A percentile compares a stretch with the other conserved stretches of the same genome.
Evolutionary conservation across 1,140 invertebrate genomes (phyloP).

Genomic region (Tribolium madens): DNA sequence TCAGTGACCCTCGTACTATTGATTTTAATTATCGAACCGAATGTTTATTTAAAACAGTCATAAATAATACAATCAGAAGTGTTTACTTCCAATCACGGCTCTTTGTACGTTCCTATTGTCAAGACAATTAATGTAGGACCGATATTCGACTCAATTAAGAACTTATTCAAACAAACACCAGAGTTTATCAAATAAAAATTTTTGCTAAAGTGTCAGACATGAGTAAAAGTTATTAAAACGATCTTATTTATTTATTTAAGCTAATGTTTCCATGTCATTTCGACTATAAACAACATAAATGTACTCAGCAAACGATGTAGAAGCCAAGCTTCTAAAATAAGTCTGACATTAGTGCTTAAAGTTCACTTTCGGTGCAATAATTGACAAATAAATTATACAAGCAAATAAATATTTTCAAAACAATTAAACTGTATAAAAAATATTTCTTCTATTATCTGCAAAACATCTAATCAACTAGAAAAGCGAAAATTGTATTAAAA

Average conservation of each 20-base stretch:
- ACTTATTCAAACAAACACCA: background rate
- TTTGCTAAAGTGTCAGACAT: background rate
- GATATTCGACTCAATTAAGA: background rate
- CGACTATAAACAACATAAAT: background rate
- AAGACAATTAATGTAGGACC: constrained; percentile 4
- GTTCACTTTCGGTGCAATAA: background rate
- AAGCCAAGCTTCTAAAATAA: background rate
- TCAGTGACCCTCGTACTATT: constrained; percentile 44
- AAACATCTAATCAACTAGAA: too few species aligned
- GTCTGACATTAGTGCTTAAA: background rate
- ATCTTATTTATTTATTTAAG: background rate
- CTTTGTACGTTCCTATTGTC: constrained; percentile 14
- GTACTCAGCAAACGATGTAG: background rate
- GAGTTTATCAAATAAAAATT: too few species aligned
- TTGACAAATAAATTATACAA: background rate
- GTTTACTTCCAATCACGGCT: constrained; percentile 23
- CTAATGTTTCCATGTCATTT: background rate
- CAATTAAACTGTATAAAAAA: too few species aligned
- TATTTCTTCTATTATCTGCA: too few species aligned
- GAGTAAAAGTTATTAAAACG: background rate
- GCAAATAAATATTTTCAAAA: background rate
- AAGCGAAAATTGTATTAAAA: too few species aligned
- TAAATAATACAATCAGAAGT: constrained; percentile 41
- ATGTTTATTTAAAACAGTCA: constrained; percentile 39
- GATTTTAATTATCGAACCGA: constrained; percentile 44